These are phyloP conservation scores for Drosophila melanogaster DNA, from an alignment of 1,140 invertebrate genomes.

Conservation along the genomic window Release_6_plus_ISO1_MT NT_037436.4:8787501-8788000, in stretches of 20 bases:
- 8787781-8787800: too few species aligned
- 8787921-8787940: neutral
- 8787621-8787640: conserved; percentile 82
- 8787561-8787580: conserved; percentile 93
- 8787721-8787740: conserved; percentile 38
- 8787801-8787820: neutral
- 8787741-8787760: too few species aligned
- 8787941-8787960: too few species aligned
- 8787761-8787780: too few species aligned
- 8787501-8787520: conserved; percentile 44
- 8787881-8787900: neutral
- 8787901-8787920: neutral
- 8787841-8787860: neutral
- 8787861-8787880: neutral
- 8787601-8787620: conserved; percentile 87
- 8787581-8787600: conserved; percentile 93
- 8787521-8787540: conserved; percentile 80
- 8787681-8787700: conserved; percentile 94
- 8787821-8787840: neutral
- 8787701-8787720: conserved; percentile 87
- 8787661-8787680: conserved; percentile 96
- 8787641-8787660: conserved; percentile 93
- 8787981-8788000: conserved; percentile 17
- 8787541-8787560: conserved; percentile 85
- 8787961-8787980: conserved; percentile 17